Base-by-base conservation (phyloP, 2,888 invertebrate genomes). In the Syritta pipiens region DNA sequence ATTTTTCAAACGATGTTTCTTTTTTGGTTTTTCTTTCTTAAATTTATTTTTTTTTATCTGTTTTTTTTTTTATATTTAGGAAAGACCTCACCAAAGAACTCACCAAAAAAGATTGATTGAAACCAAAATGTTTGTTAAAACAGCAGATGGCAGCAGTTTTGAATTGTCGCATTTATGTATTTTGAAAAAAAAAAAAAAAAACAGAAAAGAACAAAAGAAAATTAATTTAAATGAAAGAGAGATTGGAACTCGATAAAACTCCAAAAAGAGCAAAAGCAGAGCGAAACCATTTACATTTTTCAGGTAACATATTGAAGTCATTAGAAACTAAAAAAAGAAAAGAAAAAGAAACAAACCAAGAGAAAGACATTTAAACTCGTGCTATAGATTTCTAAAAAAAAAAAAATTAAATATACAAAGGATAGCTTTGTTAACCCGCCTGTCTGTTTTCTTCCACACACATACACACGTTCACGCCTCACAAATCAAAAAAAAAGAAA, bases 1-100 rank as follows among this genome's bases (percentile, higher is more conserved):
- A 10, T n/a, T 35, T 42, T n/a, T n/a, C n/a, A n/a, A n/a, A n/a
- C n/a, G n/a, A 24, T 44, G 40, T 35, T 42, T 32, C 42, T 7
- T 42, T 62, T 55, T 82, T 82, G 82, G 82, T 83, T 46, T 69
- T 74, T 81, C 59, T 67, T 71, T 75, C 65, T 68, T 77, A 65
- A 67, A 63, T 75, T 60, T 24, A 46, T 65, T 60, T 65, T 63
- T 77, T 30, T 60, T 68, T 81, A 22, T 40, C 63, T 75, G 60
- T 71, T 75, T 79, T 81, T 81, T 51, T 81, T 82, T 75, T 60
- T 82, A 83, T 82, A 83, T 83, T 82, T 84, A 84, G 84, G 84
- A 77, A 83, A 84, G 81, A 59, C 79, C 82, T 84, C 85, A 81
- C 85, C 85, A 83, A 84, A 84, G 84, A 84, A 82, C 74, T 83